Base-by-base conservation (phyloP, 2,888 invertebrate species). In the Conus canariensis region DNA sequence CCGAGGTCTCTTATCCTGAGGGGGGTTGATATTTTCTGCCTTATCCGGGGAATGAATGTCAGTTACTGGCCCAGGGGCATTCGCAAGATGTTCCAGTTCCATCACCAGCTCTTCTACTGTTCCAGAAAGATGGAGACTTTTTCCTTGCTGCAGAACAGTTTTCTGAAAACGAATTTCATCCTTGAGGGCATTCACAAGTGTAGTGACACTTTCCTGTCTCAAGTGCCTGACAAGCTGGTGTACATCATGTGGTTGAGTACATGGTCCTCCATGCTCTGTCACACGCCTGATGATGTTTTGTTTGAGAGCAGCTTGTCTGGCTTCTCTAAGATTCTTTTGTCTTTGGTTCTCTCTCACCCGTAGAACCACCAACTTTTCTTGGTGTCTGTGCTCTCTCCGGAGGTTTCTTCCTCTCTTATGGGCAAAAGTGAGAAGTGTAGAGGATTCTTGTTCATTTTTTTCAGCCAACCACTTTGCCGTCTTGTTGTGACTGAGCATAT, bases 401-500 rank as follows among this genome's bases (percentile, higher is more conserved):
- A 83, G 22, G 22, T 8, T 0, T 14, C 22, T 56, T 14, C 58
- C 58, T 56, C 45, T 16, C 9, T 83, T 59, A 22, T 59, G 56
- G 9, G 87, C 90, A 77, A 87, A 90, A 1, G 45, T 30, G 60
- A 89, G 60, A 19, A 89, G 60, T 9, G 25, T 56, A 19, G 83
- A 7, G 19, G 22, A 59, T 14, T 64, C 85, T 16, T 85, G 45
- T 58, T 30, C 16, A 10, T 16, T 22, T 56, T 89, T 89, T 30
- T 58, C 83, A 16, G 45, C 82, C 6, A 89, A 56, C 60, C 59
- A 89, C 30, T 85, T 10, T 10, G 87, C 25, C 7, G 64, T 74
- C 12, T 70, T 86, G 64, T 86, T 90, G 80, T 90, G 90, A 25
- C 56, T 60, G 59, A 86, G 77, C 87, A 90, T 90, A 10, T 58